Conservation (phyloP, 2,797 vertebrate species). For the Melanotaenia nigrans region DNA sequence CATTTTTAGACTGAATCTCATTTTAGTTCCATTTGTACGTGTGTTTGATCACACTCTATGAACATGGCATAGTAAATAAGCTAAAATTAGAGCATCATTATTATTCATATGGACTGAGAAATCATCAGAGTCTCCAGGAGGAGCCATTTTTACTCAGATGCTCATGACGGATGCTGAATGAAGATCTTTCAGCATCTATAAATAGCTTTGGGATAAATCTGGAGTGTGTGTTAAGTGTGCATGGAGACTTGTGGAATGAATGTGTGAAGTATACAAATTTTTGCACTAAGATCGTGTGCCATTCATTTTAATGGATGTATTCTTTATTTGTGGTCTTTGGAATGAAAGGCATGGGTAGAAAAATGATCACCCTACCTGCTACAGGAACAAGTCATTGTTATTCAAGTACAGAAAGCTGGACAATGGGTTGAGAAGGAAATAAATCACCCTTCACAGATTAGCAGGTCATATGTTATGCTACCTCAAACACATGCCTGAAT, state of each 20-base stretch:
- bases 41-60: neutral
- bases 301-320: neutral
- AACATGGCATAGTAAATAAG: slow-evolving; percentile 34
- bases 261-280: neutral
- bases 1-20: slow-evolving; percentile 17
- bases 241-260: slow-evolving; percentile 24
- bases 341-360: neutral
- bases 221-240: slow-evolving; percentile 22
- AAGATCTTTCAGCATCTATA: slow-evolving; percentile 66
- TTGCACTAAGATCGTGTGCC: neutral
- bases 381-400: neutral
- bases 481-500: neutral
- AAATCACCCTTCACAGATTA: neutral
- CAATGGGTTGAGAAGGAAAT: neutral
- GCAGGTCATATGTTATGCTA: neutral
- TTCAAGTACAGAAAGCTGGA: neutral
- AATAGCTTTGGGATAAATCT: slow-evolving; percentile 73
- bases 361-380: neutral
- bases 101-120: slow-evolving; percentile 45
- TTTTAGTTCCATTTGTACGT: slow-evolving; percentile 33
- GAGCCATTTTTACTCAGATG: slow-evolving; percentile 31
- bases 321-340: neutral
- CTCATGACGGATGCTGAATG: slow-evolving; percentile 54
- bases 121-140: slow-evolving; percentile 38
- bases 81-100: slow-evolving; percentile 39